Conservation (phyloP, 2,888 invertebrate genomes). For the Salpingus planirostris region DNA sequence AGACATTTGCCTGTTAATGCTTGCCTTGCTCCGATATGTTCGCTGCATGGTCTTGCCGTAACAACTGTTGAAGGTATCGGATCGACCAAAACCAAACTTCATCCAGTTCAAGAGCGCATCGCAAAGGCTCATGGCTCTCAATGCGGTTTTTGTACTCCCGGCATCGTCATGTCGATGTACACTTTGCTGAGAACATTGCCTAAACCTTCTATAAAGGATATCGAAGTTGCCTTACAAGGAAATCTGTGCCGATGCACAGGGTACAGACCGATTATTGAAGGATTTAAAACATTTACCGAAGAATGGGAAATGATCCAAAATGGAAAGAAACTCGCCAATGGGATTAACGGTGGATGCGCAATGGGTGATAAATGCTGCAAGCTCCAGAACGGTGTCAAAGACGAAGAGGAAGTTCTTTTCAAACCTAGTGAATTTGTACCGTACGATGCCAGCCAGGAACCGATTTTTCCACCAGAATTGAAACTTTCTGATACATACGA, state of each 20-base stretch:
- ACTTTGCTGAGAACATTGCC: conserved; percentile 66
- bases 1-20: conserved; percentile 82
- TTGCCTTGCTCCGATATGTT: conserved; percentile 79
- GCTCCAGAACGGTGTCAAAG: conserved; percentile 29
- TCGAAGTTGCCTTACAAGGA: conserved; percentile 77
- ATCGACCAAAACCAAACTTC: conserved; percentile 64
- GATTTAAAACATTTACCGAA: conserved; percentile 75
- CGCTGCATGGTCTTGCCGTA: conserved; percentile 79
- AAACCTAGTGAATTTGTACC: conserved; percentile 57
- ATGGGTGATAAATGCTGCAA: conserved; percentile 61
- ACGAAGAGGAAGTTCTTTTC: conserved; percentile 43
- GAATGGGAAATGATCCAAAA: conserved; percentile 51
- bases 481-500: conserved; percentile 52
- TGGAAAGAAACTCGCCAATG: conserved; percentile 14
- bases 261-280: conserved; percentile 87
- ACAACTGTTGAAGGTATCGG: conserved; percentile 94
- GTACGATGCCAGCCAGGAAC: conserved; percentile 75
- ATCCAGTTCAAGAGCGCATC: conserved; percentile 81
- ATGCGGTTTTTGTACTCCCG: conserved; percentile 84
- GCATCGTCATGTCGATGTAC: conserved; percentile 97
- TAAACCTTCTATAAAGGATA: conserved; percentile 62
- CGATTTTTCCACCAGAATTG: conserved; percentile 86
- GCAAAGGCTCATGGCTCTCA: conserved; percentile 81
- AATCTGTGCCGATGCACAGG: conserved; percentile 89
- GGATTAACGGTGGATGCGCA: conserved; percentile 41